Percentiles rank a stretch among this genome's conserved stretches.
Evolutionary conservation across 2,113 vertebrate species (phyloP).

Genomic region (Progne subis): DNA sequence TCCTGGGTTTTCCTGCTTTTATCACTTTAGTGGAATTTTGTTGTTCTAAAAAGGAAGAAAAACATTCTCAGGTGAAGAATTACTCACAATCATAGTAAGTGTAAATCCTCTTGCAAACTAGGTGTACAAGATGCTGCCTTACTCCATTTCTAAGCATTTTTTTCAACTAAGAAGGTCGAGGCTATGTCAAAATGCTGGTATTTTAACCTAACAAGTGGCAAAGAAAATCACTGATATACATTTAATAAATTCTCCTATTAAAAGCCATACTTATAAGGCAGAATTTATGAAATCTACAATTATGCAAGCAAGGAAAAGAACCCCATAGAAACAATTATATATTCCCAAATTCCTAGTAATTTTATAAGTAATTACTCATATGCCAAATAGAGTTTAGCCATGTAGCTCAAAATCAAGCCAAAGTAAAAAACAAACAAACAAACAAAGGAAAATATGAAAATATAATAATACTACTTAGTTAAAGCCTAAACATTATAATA

Average conservation of each 20-base stretch:
- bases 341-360: background rate
- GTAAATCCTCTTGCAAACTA: background rate
- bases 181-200: background rate
- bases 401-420: background rate
- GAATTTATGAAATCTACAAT: background rate
- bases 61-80: slow-evolving; percentile 24
- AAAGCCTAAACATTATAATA: background rate
- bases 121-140: background rate
- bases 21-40: slow-evolving; percentile 82
- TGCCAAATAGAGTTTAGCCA: background rate
- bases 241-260: background rate
- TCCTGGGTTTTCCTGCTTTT: slow-evolving; percentile 82
- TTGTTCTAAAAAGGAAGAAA: slow-evolving; percentile 75
- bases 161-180: background rate
- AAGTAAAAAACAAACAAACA: background rate
- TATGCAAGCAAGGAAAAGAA: background rate
- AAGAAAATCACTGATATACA: background rate
- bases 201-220: background rate
- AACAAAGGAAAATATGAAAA: background rate
- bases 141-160: background rate
- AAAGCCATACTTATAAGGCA: background rate
- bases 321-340: background rate
- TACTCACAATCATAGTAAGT: background rate
- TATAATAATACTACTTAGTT: background rate
- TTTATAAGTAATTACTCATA: background rate